Evolutionary conservation across 2,113 vertebrate genomes (phyloP).

Genomic region (Eonycteris spelaea): DNA sequence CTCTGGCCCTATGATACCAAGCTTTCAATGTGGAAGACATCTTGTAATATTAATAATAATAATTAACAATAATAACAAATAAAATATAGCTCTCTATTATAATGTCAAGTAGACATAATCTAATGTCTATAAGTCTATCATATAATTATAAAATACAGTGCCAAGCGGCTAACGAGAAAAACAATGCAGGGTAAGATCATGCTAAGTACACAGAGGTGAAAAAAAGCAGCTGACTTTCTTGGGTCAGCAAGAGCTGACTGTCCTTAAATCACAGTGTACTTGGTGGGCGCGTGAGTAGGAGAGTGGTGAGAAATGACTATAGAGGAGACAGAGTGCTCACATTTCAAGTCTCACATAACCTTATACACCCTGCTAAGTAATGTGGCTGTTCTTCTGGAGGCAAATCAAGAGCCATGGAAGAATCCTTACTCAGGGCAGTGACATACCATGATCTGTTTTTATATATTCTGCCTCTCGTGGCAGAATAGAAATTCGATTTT

Average conservation of each 20-base stretch:
- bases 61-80: not conserved
- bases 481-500: not conserved
- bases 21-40: not conserved
- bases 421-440: not conserved
- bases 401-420: not conserved
- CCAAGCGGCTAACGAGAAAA: not conserved
- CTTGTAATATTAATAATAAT: slow-evolving; percentile 12
- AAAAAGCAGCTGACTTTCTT: not conserved
- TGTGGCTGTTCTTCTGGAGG: not conserved
- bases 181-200: fast-evolving
- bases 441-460: not conserved
- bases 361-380: not conserved
- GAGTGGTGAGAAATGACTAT: not conserved
- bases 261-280: not conserved
- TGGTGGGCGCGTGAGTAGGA: no score
- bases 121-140: not conserved
- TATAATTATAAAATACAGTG: not conserved
- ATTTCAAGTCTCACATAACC: not conserved
- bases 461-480: not conserved
- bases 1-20: not conserved
- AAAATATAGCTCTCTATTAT: not conserved
- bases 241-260: not conserved
- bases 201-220: not conserved
- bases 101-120: not conserved
- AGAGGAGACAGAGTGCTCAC: not conserved